These are phyloP conservation scores for Channa argus DNA, from an alignment of 2,113 vertebrate genomes.

Conservation along the genomic window DNA sequence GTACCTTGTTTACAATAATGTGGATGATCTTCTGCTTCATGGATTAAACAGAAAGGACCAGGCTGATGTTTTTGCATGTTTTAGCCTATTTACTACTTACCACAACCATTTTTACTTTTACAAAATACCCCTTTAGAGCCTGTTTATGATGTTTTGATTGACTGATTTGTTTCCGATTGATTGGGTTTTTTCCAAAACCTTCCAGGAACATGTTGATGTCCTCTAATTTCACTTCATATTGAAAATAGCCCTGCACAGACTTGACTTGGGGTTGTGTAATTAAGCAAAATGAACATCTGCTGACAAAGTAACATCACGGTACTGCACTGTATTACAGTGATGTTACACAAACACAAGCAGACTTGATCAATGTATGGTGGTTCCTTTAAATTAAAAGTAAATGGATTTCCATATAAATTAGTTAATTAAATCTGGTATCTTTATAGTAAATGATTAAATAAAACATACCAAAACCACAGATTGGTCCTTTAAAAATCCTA, in stretches of 20 bases:
- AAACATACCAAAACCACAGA: slow-evolving; percentile 15
- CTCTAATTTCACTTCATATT: background rate
- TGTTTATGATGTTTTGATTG: background rate
- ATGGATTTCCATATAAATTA: background rate
- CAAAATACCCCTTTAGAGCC: background rate
- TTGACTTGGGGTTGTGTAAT: background rate
- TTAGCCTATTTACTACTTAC: background rate
- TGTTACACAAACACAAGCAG: background rate
- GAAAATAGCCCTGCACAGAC: background rate
- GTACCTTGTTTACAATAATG: slow-evolving; percentile 32
- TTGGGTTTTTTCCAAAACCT: background rate
- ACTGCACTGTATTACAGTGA: background rate
- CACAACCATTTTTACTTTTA: background rate
- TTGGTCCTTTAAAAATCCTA: slow-evolving; percentile 28
- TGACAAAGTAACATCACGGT: background rate
- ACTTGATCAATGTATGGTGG: background rate
- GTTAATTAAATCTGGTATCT: background rate
- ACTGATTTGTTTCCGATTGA: no score
- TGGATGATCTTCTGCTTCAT: slow-evolving; percentile 6
- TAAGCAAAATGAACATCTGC: slow-evolving; percentile 1
- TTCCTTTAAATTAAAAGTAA: background rate
- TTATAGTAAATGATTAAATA: background rate
- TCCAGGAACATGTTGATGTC: background rate
- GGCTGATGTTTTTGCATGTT: background rate
- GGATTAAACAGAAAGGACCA: slow-evolving; percentile 14